Evolutionary conservation across 2,888 invertebrate genomes (phyloP), one percentile per base, ranked within the genome.

Genomic region (Druceiella hillmani): DNA sequence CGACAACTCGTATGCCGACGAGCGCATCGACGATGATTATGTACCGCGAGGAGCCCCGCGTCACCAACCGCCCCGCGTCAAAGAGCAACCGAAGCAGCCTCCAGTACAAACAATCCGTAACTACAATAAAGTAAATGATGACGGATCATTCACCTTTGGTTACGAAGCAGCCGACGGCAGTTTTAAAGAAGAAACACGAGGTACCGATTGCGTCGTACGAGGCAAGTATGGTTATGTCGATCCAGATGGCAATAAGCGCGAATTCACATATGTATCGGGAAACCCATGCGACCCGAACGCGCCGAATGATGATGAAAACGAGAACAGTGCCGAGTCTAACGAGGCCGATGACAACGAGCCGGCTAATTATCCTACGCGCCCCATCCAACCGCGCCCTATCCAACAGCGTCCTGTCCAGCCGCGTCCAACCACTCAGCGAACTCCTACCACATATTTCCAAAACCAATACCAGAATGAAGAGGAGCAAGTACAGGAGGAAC

Each of bases 191-290:
- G 88, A 89, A 60, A 88, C 87, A 3, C 67, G 88, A 40, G 88
- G 87, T 31, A 83, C 85, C 1, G 88, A 89, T 63, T 89, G 88
- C 59, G 87, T 89, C 0, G 88, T 88, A 3, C 76, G 87, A 41
- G 89, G 89, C 35, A 88, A 88, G 60, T 89, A 89, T 61, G 89
- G 89, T 13, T 89, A 89, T 66, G 71, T 89, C 7, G 89, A 89
- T 62, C 88, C 88, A 1, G 87, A 87, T 46, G 89, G 89, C 49
- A 86, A 87, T 65, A 86, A 86, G 55, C 66, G 88, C 48, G 88
- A 89, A 61, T 88, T 89, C 64, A 86, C 85, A 3, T 89, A 89
- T 62, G 87, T 87, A 1, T 86, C 86, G 14, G 88, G 88, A 12
- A 87, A 88, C 58, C 87, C 87, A 1, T 88, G 88, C 56, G 87